Percentiles rank a stretch among this genome's conserved stretches.
Evolutionary conservation across 2,113 vertebrate species (phyloP).

Genomic region (Excalfactoria chinensis): DNA sequence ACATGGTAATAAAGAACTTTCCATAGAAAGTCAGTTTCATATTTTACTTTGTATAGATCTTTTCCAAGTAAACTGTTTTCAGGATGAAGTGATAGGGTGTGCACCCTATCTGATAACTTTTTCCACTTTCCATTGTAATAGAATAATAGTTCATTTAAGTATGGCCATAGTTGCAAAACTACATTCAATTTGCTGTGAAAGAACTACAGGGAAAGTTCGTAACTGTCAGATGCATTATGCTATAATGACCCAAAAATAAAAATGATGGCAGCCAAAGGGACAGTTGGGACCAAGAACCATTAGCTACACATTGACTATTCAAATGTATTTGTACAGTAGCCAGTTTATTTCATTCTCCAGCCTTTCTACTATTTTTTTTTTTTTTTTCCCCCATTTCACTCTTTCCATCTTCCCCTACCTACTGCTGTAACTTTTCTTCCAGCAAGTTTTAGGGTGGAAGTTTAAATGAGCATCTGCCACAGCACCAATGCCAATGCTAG

Average conservation of each 20-base stretch:
- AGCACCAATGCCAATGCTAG: conserved; percentile 51
- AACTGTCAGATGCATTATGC: neutral
- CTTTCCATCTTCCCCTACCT: neutral
- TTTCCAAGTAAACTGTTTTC: neutral
- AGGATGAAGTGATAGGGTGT: neutral
- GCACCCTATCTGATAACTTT: neutral
- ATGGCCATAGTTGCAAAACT: neutral
- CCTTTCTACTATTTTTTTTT: neutral
- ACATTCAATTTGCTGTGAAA: conserved; percentile 5
- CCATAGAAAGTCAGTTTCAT: neutral
- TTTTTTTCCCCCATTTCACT: neutral
- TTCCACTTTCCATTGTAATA: neutral
- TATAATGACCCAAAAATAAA: conserved; percentile 42
- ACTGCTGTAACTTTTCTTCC: conserved; percentile 47
- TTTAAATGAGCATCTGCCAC: conserved; percentile 88
- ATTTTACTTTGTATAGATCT: neutral
- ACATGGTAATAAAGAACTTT: neutral
- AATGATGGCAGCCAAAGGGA: conserved; percentile 6
- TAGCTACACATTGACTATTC: conserved; percentile 5
- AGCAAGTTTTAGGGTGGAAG: conserved; percentile 65
- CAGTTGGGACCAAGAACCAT: neutral
- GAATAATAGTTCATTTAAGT: neutral
- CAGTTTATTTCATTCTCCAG: neutral
- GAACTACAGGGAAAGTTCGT: neutral
- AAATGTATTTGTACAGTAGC: neutral